These are phyloP conservation scores for Emydocephalus ijimae DNA, from an alignment of 2,113 vertebrate species.

Conservation along the genomic window DNA sequence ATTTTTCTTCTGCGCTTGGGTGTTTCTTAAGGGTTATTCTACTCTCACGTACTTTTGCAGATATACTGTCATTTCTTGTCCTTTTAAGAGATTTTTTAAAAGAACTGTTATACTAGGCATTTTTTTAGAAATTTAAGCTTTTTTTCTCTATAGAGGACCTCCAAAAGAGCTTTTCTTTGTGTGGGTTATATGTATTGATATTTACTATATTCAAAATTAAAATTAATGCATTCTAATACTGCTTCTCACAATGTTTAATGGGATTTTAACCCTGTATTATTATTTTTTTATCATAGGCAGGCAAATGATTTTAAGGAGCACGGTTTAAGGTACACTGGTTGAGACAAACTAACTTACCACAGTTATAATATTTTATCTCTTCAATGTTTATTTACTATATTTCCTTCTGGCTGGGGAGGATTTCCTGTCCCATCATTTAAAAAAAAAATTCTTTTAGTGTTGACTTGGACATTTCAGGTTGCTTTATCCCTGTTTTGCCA, in stretches of 20 bases:
- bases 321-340: neutral
- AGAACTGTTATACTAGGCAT: neutral
- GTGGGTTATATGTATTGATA: neutral
- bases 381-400: neutral
- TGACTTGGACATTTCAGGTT: neutral
- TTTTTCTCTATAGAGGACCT: neutral
- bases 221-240: neutral
- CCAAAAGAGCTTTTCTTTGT: neutral
- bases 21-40: neutral
- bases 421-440: neutral
- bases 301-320: neutral
- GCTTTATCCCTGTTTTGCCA: neutral
- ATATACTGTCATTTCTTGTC: neutral
- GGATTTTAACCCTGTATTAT: neutral
- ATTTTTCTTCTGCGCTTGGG: neutral
- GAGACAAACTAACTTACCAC: neutral
- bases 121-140: neutral
- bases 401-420: neutral
- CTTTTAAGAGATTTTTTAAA: neutral
- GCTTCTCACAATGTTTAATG: neutral
- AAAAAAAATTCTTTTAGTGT: neutral
- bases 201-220: neutral
- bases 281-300: neutral
- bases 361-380: neutral
- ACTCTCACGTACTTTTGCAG: neutral